Percentiles rank a stretch among this genome's conserved stretches.
These are phyloP conservation scores for Atlantisia rogersi DNA, from an alignment of 2,113 vertebrate genomes.

Conservation along the genomic window DNA sequence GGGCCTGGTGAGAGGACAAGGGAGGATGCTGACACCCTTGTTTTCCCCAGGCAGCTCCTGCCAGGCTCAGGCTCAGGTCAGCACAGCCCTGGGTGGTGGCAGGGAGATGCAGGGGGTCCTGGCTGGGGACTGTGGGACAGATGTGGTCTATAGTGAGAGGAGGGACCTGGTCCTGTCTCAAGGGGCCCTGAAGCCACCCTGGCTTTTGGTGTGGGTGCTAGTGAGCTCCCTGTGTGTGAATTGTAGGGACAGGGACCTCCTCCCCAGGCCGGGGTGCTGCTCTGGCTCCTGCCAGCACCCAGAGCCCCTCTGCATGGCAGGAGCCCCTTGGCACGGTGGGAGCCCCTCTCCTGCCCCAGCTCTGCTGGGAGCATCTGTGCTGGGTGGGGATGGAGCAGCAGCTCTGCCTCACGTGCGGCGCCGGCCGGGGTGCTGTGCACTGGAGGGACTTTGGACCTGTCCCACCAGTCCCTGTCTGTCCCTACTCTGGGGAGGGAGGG, in stretches of 20 bases:
- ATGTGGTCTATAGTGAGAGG: neutral
- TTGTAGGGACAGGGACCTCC: accelerated
- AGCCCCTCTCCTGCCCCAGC: too few species aligned
- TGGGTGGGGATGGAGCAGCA: neutral
- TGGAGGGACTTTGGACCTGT: constrained; percentile 8
- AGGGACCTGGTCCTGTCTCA: neutral
- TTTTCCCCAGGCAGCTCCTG: neutral
- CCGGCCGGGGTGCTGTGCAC: neutral
- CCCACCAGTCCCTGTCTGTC: neutral
- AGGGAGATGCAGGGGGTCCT: neutral
- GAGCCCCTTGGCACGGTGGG: too few species aligned
- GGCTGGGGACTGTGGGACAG: neutral
- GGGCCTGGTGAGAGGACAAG: neutral
- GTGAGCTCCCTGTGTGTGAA: neutral
- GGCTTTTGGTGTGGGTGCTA: neutral
- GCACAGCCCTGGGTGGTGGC: neutral
- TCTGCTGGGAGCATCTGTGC: neutral
- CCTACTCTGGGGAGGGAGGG: neutral
- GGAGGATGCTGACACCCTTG: accelerated
- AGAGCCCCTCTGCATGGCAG: neutral
- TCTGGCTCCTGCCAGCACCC: neutral
- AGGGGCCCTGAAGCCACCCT: neutral
- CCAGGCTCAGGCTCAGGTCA: neutral
- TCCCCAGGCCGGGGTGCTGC: accelerated
- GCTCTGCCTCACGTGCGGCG: neutral